Conservation (phyloP, 2,888 invertebrate genomes). For the Temnothorax unifasciatus region DNA sequence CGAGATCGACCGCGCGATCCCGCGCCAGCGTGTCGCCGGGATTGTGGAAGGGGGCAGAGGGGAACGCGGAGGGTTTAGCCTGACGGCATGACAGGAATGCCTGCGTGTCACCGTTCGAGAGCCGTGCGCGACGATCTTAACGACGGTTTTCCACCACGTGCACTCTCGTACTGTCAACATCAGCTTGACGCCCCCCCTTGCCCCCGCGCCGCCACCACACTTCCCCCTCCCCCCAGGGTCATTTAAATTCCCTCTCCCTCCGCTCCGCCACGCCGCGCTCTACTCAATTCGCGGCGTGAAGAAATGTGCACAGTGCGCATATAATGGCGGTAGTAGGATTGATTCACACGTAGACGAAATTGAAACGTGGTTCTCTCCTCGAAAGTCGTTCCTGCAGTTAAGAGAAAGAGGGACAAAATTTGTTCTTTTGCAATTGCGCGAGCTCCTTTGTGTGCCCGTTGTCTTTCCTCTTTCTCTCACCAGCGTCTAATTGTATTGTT, state of each 20-base stretch:
- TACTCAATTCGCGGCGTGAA: background rate
- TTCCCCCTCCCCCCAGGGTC: background rate
- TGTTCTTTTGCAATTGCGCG: no score
- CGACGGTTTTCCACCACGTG: conserved; percentile 24
- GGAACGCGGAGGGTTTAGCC: background rate
- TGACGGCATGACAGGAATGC: background rate
- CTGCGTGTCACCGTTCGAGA: background rate
- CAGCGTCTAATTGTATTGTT: no score
- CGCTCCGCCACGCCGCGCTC: background rate
- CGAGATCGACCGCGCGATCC: background rate
- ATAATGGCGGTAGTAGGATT: background rate
- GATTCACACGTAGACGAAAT: no score
- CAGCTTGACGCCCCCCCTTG: background rate
- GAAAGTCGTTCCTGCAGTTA: no score
- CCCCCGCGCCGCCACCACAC: background rate
- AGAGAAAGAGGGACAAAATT: no score
- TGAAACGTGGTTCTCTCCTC: no score
- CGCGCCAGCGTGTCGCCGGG: background rate
- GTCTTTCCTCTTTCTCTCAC: no score
- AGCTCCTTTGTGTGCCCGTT: no score
- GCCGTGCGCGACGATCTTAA: background rate
- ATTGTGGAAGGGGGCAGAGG: background rate
- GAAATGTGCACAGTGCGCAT: background rate
- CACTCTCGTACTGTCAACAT: conserved; percentile 41
- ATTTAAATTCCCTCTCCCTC: background rate